These are phyloP conservation scores for Lasiommata megera DNA, from an alignment of 2,888 invertebrate species.

Conservation along the genomic window DNA sequence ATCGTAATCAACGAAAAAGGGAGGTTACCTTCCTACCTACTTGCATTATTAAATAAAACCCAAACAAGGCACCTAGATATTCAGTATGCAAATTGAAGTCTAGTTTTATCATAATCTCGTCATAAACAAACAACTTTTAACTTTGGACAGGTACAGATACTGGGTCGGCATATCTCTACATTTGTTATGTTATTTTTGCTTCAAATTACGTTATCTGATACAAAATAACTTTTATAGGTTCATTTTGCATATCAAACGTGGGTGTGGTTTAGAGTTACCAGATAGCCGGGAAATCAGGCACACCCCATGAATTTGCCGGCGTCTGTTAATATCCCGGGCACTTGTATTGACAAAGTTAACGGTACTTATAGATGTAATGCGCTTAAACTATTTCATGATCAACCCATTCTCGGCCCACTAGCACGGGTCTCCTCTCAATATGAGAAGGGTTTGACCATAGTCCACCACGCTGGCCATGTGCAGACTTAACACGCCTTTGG, in stretches of 20 bases:
- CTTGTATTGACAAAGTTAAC: no score
- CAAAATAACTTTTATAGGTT: background rate
- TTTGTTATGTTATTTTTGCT: background rate
- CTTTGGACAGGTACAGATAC: constrained; percentile 19
- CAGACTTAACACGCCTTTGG: no score
- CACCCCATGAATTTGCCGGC: no score
- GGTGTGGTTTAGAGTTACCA: background rate
- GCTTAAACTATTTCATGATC: no score
- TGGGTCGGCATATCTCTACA: background rate
- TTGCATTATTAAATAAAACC: background rate
- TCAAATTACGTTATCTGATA: background rate
- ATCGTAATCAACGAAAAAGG: no score
- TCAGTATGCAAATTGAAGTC: constrained; percentile 1
- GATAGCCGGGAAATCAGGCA: background rate
- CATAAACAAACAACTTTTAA: constrained; percentile 18
- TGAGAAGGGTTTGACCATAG: no score
- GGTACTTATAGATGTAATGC: no score
- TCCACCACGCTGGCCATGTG: no score
- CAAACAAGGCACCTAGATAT: background rate
- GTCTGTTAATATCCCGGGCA: no score
- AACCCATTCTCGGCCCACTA: no score
- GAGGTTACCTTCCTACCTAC: no score
- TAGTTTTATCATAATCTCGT: constrained; percentile 11
- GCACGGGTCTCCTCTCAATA: no score
- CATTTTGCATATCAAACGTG: background rate